Percentiles rank a stretch among this genome's conserved stretches.
phyloP scores from a whole-genome alignment of 1,140 invertebrate species.

The Drosophila oshimai region DNA sequence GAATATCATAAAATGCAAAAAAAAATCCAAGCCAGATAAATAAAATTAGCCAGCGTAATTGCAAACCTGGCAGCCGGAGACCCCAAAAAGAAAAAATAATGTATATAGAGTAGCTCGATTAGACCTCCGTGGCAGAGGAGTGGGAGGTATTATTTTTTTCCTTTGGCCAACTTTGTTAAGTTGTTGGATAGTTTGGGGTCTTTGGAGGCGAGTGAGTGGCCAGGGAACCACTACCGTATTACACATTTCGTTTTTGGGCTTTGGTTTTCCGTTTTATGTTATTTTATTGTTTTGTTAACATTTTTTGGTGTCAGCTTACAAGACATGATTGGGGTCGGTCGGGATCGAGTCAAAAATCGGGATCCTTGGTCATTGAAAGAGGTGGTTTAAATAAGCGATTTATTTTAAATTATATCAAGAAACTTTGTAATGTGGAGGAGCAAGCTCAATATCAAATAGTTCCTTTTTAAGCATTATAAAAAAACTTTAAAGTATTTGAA shows the following conservation, averaged over 20 bases:
- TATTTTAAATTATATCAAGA: neutral
- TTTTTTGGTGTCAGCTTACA: slow-evolving; percentile 54
- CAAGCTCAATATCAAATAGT: too few species aligned
- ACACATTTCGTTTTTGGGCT: slow-evolving; percentile 45
- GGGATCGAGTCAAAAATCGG: slow-evolving; percentile 24
- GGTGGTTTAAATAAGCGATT: slow-evolving; percentile 4
- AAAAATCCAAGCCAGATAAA: slow-evolving; percentile 48
- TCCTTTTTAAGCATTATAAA: too few species aligned
- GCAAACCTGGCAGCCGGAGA: slow-evolving; percentile 49
- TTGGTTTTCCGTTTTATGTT: slow-evolving; percentile 15
- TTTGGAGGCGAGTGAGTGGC: slow-evolving; percentile 30
- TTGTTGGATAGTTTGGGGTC: slow-evolving; percentile 29
- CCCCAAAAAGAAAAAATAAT: slow-evolving; percentile 27
- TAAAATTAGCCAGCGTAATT: slow-evolving; percentile 70
- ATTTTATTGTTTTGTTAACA: slow-evolving; percentile 44
- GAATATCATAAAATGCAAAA: slow-evolving; percentile 34
- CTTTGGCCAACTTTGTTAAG: slow-evolving; percentile 36
- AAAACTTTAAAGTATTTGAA: too few species aligned
- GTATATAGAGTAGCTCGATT: slow-evolving; percentile 28
- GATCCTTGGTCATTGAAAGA: slow-evolving; percentile 1
- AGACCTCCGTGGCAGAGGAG: slow-evolving; percentile 21
- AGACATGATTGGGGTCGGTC: slow-evolving; percentile 40
- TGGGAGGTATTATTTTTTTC: slow-evolving; percentile 16
- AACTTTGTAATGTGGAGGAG: too few species aligned
- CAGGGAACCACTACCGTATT: slow-evolving; percentile 54